These are phyloP conservation scores for Misgurnus anguillicaudatus DNA, from an alignment of 2,113 vertebrate genomes.

Conservation along the genomic window DNA sequence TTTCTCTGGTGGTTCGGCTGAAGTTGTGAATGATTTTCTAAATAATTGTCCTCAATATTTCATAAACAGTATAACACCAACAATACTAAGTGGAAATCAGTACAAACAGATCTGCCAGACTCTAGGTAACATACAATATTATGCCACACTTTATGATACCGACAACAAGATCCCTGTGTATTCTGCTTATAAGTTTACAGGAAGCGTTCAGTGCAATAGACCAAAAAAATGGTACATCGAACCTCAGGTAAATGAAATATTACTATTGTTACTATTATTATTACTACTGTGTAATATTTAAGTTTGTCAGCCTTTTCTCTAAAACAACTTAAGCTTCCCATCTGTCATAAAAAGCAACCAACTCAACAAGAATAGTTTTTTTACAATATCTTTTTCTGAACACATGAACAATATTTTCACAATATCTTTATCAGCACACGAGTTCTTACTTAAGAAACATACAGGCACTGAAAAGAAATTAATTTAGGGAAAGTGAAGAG, in stretches of 20 bases:
- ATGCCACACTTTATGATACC: constrained; percentile 34
- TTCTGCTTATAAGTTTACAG: constrained; percentile 10
- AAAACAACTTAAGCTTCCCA: no score
- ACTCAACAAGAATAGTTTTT: no score
- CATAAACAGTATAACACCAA: neutral
- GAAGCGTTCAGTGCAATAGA: rapidly evolving
- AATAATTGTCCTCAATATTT: neutral
- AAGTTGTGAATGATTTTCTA: neutral
- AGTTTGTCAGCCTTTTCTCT: no score
- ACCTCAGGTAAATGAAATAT: constrained; percentile 23
- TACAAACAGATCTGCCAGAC: constrained; percentile 32
- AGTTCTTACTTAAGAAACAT: no score
- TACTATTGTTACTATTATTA: no score
- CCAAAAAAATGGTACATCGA: neutral
- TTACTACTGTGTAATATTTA: no score
- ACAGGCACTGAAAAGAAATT: no score
- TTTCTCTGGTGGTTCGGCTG: neutral
- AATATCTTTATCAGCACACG: no score
- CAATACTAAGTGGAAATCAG: rapidly evolving
- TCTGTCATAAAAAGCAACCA: no score
- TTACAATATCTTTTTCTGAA: no score
- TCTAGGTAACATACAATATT: neutral
- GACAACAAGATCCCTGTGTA: neutral
- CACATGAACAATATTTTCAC: no score
- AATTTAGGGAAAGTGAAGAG: no score